Conservation (phyloP, 2,888 invertebrate species). For the Ophion obscuratus region DNA sequence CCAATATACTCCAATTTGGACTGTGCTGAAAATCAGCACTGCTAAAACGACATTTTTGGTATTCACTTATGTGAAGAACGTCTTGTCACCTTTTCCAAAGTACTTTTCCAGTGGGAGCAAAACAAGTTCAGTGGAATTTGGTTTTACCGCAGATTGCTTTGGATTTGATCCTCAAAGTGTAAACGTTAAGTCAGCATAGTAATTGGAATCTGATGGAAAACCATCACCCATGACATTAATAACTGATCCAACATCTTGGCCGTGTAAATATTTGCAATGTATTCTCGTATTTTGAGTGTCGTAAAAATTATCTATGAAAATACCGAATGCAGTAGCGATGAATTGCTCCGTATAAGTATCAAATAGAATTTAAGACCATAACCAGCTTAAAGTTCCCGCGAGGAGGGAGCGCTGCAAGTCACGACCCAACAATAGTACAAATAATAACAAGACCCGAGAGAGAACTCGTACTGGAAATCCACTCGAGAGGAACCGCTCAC, state of each 20-base stretch:
- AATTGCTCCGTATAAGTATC: constrained; percentile 24
- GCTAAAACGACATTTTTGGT: too few relatives aligned
- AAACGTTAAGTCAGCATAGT: too few relatives aligned
- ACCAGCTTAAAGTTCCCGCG: constrained; percentile 65
- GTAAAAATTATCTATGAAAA: constrained; percentile 1
- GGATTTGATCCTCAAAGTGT: too few relatives aligned
- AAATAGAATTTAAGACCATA: constrained; percentile 44
- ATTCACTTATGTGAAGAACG: too few relatives aligned
- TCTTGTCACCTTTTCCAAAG: too few relatives aligned
- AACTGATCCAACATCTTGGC: neutral
- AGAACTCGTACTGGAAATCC: constrained; percentile 64
- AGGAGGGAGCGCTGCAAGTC: constrained; percentile 80
- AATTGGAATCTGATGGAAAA: too few relatives aligned
- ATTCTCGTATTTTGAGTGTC: neutral
- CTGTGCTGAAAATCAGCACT: too few relatives aligned
- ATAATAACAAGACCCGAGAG: constrained; percentile 80
- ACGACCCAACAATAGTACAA: constrained; percentile 84
- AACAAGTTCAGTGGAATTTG: too few relatives aligned
- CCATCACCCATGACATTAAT: neutral
- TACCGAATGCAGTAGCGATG: neutral
- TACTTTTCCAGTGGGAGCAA: too few relatives aligned
- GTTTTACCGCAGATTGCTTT: too few relatives aligned
- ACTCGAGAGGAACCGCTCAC: constrained; percentile 59
- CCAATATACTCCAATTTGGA: too few relatives aligned
- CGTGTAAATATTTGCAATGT: neutral